These are phyloP conservation scores for Actinopyga echinites DNA, from an alignment of 53 echinoderm and acorn worm species.

Conservation along the genomic window DNA sequence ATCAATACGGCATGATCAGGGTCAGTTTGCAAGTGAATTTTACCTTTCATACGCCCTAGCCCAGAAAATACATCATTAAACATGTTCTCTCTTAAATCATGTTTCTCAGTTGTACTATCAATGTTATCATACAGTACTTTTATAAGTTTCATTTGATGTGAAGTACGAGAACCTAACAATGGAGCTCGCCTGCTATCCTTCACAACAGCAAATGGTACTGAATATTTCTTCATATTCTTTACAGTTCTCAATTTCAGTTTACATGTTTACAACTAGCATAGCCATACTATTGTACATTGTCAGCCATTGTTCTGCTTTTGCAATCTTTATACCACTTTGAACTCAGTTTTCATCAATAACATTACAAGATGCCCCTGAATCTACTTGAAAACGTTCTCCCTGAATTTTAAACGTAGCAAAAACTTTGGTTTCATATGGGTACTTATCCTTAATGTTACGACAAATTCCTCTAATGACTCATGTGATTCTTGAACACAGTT, in stretches of 20 bases:
- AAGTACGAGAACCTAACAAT: slow-evolving; percentile 26
- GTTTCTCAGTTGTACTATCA: neutral
- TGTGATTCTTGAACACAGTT: slow-evolving; percentile 30
- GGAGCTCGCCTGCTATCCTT: neutral
- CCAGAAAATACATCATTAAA: slow-evolving; percentile 62
- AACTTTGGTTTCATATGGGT: slow-evolving; percentile 18
- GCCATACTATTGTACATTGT: neutral
- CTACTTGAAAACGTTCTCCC: slow-evolving; percentile 37
- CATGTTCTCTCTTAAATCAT: neutral
- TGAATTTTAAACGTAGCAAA: neutral
- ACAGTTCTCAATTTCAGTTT: slow-evolving; percentile 43
- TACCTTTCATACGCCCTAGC: slow-evolving; percentile 60
- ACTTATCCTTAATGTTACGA: slow-evolving; percentile 47
- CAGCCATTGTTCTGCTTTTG: neutral
- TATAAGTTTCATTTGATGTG: slow-evolving; percentile 59
- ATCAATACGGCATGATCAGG: too few species aligned
- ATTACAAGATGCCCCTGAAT: slow-evolving; percentile 53
- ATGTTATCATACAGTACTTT: slow-evolving; percentile 55
- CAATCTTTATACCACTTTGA: neutral
- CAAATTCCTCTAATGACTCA: slow-evolving; percentile 53
- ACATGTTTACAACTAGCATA: slow-evolving; percentile 15
- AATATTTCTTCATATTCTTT: slow-evolving; percentile 50
- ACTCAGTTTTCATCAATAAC: slow-evolving; percentile 8
- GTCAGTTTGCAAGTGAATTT: slow-evolving; percentile 47
- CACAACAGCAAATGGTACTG: slow-evolving; percentile 50